Conservation (phyloP, 2,888 invertebrate species). For the Drosophila niveifrons region DNA sequence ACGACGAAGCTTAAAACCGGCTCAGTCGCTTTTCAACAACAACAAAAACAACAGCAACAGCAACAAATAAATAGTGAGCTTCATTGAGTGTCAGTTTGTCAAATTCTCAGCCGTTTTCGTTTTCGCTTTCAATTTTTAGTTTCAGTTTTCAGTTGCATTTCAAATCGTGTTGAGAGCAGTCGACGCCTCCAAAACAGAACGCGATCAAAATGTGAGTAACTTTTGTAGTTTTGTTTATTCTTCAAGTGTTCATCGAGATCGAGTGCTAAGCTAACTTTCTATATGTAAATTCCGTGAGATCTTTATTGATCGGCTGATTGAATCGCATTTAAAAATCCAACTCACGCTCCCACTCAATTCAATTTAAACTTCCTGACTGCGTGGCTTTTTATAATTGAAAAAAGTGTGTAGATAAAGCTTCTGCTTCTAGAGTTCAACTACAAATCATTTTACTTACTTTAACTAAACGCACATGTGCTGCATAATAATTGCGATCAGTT, state of each 20-base stretch:
- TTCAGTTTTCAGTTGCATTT: slow-evolving; percentile 64
- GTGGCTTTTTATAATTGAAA: background rate
- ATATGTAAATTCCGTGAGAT: slow-evolving; percentile 31
- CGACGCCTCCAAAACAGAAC: background rate
- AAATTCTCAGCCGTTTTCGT: slow-evolving; percentile 37
- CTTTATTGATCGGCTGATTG: slow-evolving; percentile 8
- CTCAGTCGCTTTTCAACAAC: slow-evolving; percentile 43
- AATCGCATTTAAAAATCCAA: slow-evolving; percentile 1
- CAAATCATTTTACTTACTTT: slow-evolving; percentile 5
- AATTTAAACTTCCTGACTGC: slow-evolving; percentile 33
- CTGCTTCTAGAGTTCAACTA: slow-evolving; percentile 7
- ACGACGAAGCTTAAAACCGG: slow-evolving; percentile 62
- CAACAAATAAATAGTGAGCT: background rate
- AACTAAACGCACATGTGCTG: slow-evolving; percentile 22
- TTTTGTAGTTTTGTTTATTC: background rate
- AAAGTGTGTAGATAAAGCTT: background rate
- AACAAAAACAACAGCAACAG: slow-evolving; percentile 13
- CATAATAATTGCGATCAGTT: slow-evolving; percentile 24
- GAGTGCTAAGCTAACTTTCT: slow-evolving; percentile 36
- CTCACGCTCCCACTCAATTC: slow-evolving; percentile 23
- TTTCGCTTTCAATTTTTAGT: slow-evolving; percentile 60
- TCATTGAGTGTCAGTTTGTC: slow-evolving; percentile 30
- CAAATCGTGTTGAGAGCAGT: slow-evolving; percentile 50
- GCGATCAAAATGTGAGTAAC: slow-evolving; percentile 35
- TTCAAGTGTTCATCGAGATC: slow-evolving; percentile 3